Base-by-base conservation (phyloP, 2,888 invertebrate species). In the Metacarcinus magister region DNA sequence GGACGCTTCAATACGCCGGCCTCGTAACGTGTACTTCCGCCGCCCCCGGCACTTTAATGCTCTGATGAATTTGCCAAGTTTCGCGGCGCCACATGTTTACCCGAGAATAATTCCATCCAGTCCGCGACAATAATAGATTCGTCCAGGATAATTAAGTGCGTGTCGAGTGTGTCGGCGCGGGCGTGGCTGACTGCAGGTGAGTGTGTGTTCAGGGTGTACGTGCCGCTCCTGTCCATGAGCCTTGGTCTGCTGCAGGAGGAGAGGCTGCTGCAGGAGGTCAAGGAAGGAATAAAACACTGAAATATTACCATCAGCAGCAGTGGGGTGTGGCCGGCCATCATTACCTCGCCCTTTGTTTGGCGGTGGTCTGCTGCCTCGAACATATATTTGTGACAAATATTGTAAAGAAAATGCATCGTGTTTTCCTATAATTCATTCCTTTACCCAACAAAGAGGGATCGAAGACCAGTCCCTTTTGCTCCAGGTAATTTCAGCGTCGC, bases 1-100 rank as follows among this genome's bases (percentile, higher is more conserved):
- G 95, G 90, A 95, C 94, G 94, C 94, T 95, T 95, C 92, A 95
- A 95, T 95, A 75, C 92, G 95, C 54, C 75, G 46, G 75, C 46
- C 92, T 92, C 44, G 89, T 95, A 95, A 95, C 89, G 94, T 95
- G 82, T 95, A 89, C 90, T 95, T 91, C 94, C 94, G 75, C 54
- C 90, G 16, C 94, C 75, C n/a, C 93, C 43, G 44, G 93, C 75
- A 32, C 75, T 93, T 82, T 93, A 93, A 93, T 82, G 82, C 93
- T 75, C 82, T 93, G 93, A 93, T 93, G 75, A 93, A 93, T 93
- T 67, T 67, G 82, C 75, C 75, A 46, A 93, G 93, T 75, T 93
- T 46, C 93, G 67, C 75, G n/a, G 28, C 67, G 46, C 44, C 91
- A 95, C 92, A 67, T 60, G 43, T 92, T 95, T 95, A 95, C 91